These are phyloP conservation scores for Ceraclea dissimilis DNA, from an alignment of 2,888 invertebrate species.

Conservation along the genomic window DNA sequence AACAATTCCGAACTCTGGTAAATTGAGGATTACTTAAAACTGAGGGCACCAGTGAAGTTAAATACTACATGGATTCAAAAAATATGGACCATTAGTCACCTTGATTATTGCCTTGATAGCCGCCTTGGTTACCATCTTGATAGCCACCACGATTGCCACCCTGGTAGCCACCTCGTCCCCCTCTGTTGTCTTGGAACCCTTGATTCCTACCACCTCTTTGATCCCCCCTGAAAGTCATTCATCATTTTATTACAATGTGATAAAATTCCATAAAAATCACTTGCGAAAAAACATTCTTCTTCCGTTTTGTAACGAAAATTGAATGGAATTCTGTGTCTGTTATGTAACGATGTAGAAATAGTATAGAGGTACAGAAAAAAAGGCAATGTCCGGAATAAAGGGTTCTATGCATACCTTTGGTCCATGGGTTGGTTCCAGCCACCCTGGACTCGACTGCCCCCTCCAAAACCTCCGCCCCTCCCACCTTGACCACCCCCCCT, in stretches of 20 bases:
- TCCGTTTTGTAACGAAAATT: no score
- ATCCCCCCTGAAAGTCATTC: not conserved
- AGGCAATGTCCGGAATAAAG: not conserved
- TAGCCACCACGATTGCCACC: not conserved
- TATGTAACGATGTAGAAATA: no score
- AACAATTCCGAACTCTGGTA: no score
- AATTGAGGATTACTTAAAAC: no score
- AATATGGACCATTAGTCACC: no score
- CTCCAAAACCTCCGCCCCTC: slow-evolving; percentile 30
- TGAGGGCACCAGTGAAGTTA: no score
- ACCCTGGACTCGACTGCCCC: slow-evolving; percentile 28
- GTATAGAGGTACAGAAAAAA: no score
- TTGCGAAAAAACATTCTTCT: no score
- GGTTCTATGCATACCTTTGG: slow-evolving; percentile 19
- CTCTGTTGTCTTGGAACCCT: slow-evolving; percentile 7
- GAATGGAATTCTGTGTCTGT: no score
- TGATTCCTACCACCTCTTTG: slow-evolving; percentile 12
- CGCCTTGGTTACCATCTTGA: slow-evolving; percentile 5
- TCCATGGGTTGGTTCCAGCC: slow-evolving; percentile 28
- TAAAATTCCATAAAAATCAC: no score
- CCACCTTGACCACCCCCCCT: slow-evolving; percentile 31
- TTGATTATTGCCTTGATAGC: not conserved
- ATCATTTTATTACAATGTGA: no score
- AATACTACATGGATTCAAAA: no score
- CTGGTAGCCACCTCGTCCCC: slow-evolving; percentile 1